Evolutionary conservation across 2,113 vertebrate genomes (phyloP), one percentile per base, ranked within the genome.

Genomic region (Catharus bicknelli): DNA sequence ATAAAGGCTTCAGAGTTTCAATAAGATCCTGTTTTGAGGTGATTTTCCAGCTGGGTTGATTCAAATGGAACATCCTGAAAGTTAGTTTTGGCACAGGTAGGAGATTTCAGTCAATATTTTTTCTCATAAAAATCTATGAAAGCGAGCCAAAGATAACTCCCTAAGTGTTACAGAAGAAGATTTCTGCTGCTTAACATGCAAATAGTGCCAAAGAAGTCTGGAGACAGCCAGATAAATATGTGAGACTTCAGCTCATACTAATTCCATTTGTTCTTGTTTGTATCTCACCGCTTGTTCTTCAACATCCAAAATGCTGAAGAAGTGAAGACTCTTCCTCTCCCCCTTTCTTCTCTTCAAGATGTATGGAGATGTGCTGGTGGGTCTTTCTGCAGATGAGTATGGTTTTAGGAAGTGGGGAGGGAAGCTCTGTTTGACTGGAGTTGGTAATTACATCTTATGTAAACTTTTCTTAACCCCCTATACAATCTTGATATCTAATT

Each of bases 81-180:
- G 80, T 88, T 92, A 77, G 27, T 86, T 92, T 92, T 94, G 95
- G 68, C 88, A 86, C 29, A 81, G 36, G 43, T 63, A 18, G 50
- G 59, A 88, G n/a, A 75, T 88, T 86, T 83, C 53, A 67, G 40
- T 81, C 25, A 2, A 74, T 30, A 16, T 86, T 88, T 88, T 94
- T 51, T 78, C 80, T 92, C 7, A 0, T 57, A 77, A 16, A 88
- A 30, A 36, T 51, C 64, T 72, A 6, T 86, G 86, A 88, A 95
- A 88, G 30, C 21, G 57, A 94, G 90, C 76, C 76, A 92, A 88
- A 90, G 36, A 64, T 70, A 93, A 92, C 27, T 95, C 40, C 36
- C 26, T 10, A 70, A 47, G 68, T 47, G 63, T 50, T 80, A 83
- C 18, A 67, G 25, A 93, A 61, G n/a, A 93, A 8, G 43, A 69